Evolutionary conservation across 2,888 invertebrate species (phyloP), one percentile per base, ranked within the genome.

Genomic region (Aelia acuminata): DNA sequence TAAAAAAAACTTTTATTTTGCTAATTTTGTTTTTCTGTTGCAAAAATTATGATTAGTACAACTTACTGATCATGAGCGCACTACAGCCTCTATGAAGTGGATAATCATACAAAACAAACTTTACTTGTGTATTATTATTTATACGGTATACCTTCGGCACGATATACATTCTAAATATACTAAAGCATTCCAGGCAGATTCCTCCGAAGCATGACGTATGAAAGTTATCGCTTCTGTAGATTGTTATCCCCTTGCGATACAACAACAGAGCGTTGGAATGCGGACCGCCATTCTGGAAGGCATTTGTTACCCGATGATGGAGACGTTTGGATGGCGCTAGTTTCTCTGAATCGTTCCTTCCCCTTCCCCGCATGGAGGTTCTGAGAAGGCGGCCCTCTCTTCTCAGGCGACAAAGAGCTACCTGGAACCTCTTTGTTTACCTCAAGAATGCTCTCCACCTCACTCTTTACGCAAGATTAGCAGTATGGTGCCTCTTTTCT

Each of bases 341-440:
- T 80, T 80, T 80, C 80, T 80, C 80, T 47, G 80, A 80, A 80
- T 80, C 80, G 39, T 13, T 39, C 35, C 15, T 11, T n/a, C 20
- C 26, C 26, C 18, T 13, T 39, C 63, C 35, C 11, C 8, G 43
- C n/a, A n/a, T n/a, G n/a, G n/a, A 11, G n/a, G 10, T 80, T 80
- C 80, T 13, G 5, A n/a, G 80, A 80, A 80, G n/a, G 10, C 43
- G 35, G 39, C n/a, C n/a, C n/a, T 80, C 39, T 11, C 80, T 80
- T n/a, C 20, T n/a, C 0, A 80, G n/a, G n/a, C 43, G 80, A 80
- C 80, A 80, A 80, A 80, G 80, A 80, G 39, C 1, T 80, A 22
- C 80, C 80, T 43, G 80, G 80, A 80, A 80, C 80, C 39, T 47
- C 80, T 80, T 80, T 80, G 80, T 43, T 80, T 80, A 43, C 22